Base-by-base conservation (phyloP, 53 echinoderm and acorn worm species). In the Luidia sarsii region DNA sequence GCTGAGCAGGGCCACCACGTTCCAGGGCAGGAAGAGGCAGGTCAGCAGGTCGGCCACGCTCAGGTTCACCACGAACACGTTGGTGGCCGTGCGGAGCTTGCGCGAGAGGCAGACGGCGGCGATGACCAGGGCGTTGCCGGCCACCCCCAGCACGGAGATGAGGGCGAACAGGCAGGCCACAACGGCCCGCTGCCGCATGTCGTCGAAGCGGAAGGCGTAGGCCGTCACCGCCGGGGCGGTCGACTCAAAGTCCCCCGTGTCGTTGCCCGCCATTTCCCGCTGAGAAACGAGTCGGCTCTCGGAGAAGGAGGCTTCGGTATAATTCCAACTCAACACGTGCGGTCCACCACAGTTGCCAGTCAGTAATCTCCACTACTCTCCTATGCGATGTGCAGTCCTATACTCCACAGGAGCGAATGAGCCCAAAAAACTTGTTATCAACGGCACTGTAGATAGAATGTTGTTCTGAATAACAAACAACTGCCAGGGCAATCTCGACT, bases 1-100 rank as follows among this genome's bases (percentile, higher is more conserved):
- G 50, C 82, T 92, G 64, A 95, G 86, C 50, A 95, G 60, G n/a
- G 92, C 90, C 21, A 95, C 90, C 14, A 92, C 65, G 64, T 91
- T 92, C 90, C 90, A 95, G 1, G 95, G 95, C 7, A 95, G 72
- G 64, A 92, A 82, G 19, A 95, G 35, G 69, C 87, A 85, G 0
- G 95, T 88, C 10, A 95, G 67, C 13, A 95, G 80, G 68, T 91
- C 94, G 20, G 94, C 94, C 34, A 91, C 65, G 65, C 90, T 84
- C 25, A 94, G 84, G 39, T 88, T 91, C 35, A 94, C 91, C 83
- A 94, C 94, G 63, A 94, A 94, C 10, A 94, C 94, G 67, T 94
- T 94, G 16, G 94, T 94, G 28, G 89, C 86, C 2, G 94, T 94
- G 31, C 94, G 84, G 45, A 94, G 86, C 83, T 94, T 91, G 21